Evolutionary conservation across 2,113 vertebrate species (phyloP), one percentile per base, ranked within the genome.

Genomic region (Callopanchax toddi): DNA sequence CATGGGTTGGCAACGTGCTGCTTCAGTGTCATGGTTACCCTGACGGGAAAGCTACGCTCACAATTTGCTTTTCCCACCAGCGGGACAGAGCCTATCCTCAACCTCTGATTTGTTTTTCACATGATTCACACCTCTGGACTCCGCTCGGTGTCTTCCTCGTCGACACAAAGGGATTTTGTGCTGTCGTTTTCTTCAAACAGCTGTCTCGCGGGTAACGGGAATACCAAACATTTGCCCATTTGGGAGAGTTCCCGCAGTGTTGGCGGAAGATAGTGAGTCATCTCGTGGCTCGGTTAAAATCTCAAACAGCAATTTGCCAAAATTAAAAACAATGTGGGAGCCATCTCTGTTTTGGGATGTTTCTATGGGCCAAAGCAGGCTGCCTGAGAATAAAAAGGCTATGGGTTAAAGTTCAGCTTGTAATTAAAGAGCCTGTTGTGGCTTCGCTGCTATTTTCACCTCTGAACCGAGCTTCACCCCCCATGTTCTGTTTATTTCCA

Each of bases 61-160:
- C 68, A 51, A 86, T 88, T 89, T 88, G 79, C 84, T 85, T 86
- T 90, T 89, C 87, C 81, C 78, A 89, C 86, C 87, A 86, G 88
- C 63, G 37, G 85, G 85, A 84, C 53, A 54, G 45, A 40, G 61
- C 73, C 61, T 48, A 44, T 74, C 64, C 57, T 72, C 45, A 17
- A 86, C 74, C 78, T 69, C 78, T 54, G 58, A 66, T 83, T 87
- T 89, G 78, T 76, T 88, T 91, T 86, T 87, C 83, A 73, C 82
- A 78, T 49, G 43, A 80, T 67, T 63, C 57, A 56, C 60, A 74
- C 83, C 75, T 68, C 56, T 63, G 71, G 61, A 51, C 66, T 82
- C 62, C 55, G 34, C 67, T 74, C 34, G 10, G 63, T 10, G 50
- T 61, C 71, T 82, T 67, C 65, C 60, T 60, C 39, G 1, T 43